These are phyloP conservation scores for Drosophila malerkotliana DNA, from an alignment of 1,140 invertebrate species.

Conservation along the genomic window DNA sequence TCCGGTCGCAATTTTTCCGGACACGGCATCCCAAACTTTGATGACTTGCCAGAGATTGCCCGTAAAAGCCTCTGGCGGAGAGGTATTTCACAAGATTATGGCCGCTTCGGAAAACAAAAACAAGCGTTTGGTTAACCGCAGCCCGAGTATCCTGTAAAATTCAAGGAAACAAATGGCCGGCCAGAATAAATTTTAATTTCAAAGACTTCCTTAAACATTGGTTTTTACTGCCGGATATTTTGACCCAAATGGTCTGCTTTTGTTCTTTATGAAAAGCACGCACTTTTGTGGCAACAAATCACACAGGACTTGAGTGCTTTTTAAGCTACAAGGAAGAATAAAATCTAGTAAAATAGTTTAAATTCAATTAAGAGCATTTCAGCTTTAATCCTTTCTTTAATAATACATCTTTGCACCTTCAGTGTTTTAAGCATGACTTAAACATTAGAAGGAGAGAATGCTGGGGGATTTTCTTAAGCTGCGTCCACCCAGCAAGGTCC, in stretches of 20 bases:
- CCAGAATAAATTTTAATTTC: not conserved
- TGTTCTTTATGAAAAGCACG: not conserved
- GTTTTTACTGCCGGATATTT: not conserved
- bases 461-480: slow-evolving; percentile 12
- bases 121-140: slow-evolving; percentile 18
- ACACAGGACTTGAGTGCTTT: not conserved
- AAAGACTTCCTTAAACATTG: not conserved
- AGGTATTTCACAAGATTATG: slow-evolving; percentile 17
- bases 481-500: not conserved
- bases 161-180: not conserved
- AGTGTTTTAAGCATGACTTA: not conserved
- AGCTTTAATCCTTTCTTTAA: not conserved
- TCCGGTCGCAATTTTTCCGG: slow-evolving; percentile 17
- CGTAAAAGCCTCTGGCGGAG: slow-evolving; percentile 39
- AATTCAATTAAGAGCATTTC: not conserved
- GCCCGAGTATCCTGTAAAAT: slow-evolving; percentile 12
- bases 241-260: not conserved
- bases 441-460: not conserved
- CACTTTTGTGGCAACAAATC: not conserved
- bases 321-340: not conserved
- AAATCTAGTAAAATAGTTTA: not conserved
- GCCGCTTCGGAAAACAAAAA: slow-evolving; percentile 10
- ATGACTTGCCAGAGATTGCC: slow-evolving; percentile 55
- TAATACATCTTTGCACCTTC: not conserved
- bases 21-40: slow-evolving; percentile 36